These are phyloP conservation scores for Drosophila atripex DNA, from an alignment of 2,888 invertebrate species.

Conservation along the genomic window DNA sequence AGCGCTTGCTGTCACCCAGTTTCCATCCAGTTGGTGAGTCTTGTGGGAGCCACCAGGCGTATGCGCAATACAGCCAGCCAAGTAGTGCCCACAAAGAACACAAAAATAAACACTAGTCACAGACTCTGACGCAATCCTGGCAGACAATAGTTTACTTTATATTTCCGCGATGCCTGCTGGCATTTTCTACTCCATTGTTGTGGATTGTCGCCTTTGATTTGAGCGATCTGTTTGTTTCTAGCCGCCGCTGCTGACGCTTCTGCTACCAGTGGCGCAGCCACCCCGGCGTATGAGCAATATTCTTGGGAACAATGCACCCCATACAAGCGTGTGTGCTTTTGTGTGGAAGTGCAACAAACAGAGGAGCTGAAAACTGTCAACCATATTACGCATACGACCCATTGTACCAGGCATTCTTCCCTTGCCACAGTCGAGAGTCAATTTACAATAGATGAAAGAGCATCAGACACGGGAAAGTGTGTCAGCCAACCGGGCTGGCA, in stretches of 20 bases:
- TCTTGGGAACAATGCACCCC: slow-evolving; percentile 43
- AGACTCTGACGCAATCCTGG: slow-evolving; percentile 23
- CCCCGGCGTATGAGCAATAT: slow-evolving; percentile 21
- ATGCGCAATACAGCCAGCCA: slow-evolving; percentile 42
- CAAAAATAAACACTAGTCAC: slow-evolving; percentile 6
- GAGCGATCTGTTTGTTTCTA: slow-evolving; percentile 38
- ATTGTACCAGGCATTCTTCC: slow-evolving; percentile 35
- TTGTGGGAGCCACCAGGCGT: slow-evolving; percentile 26
- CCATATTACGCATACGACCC: slow-evolving; percentile 57
- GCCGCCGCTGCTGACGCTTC: slow-evolving; percentile 7
- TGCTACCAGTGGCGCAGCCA: not conserved
- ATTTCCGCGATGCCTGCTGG: slow-evolving; percentile 36
- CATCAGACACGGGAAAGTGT: slow-evolving; percentile 22
- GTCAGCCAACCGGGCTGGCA: slow-evolving; percentile 16
- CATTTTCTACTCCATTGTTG: slow-evolving; percentile 34
- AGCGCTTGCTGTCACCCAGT: slow-evolving; percentile 45
- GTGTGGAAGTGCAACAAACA: slow-evolving; percentile 4
- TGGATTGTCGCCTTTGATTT: slow-evolving; percentile 41
- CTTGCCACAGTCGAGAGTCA: slow-evolving; percentile 26
- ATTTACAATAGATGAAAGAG: slow-evolving; percentile 53
- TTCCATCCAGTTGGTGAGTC: slow-evolving; percentile 1
- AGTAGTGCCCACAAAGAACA: not conserved
- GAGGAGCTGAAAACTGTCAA: slow-evolving; percentile 31
- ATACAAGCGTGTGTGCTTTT: not conserved
- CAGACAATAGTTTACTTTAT: slow-evolving; percentile 41